A percentile compares a stretch with the other conserved stretches of the same genome.
phyloP scores from a whole-genome alignment of 23 tunicate genomes.

The Phallusia fumigata region DNA sequence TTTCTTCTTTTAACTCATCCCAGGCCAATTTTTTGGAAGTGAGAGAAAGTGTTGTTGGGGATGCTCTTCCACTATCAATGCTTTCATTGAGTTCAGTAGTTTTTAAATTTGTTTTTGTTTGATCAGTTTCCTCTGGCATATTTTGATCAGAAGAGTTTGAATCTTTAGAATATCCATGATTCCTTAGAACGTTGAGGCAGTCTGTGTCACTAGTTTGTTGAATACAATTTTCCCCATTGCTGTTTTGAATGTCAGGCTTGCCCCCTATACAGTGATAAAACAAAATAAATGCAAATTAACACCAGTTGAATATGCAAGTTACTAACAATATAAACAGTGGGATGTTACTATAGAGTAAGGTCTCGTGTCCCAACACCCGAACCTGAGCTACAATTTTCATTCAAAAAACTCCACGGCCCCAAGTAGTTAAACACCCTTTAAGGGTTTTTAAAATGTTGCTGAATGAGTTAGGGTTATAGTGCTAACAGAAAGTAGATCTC shows the following conservation, averaged over 20 bases:
- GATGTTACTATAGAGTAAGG: too few species aligned
- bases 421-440: too few species aligned
- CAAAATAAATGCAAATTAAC: not conserved
- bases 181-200: slow-evolving; percentile 1
- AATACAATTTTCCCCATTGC: slow-evolving; percentile 17
- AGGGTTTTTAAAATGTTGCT: too few species aligned
- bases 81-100: slow-evolving; percentile 4
- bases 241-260: slow-evolving; percentile 12
- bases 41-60: not conserved
- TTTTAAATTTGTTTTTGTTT: not conserved
- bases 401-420: too few species aligned
- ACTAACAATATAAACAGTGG: too few species aligned
- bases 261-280: slow-evolving; percentile 19
- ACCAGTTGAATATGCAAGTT: too few species aligned
- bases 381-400: too few species aligned
- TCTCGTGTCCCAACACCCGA: too few species aligned
- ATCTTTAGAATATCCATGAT: slow-evolving; percentile 29
- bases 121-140: not conserved
- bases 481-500: too few species aligned
- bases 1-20: slow-evolving; percentile 10
- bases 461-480: too few species aligned
- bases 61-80: slow-evolving; percentile 31
- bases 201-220: not conserved
- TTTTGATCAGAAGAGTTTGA: not conserved
- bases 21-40: not conserved